A percentile compares a stretch with the other conserved stretches of the same genome.
Evolutionary conservation across 2,113 vertebrate genomes (phyloP).

Genomic region (Pelecanus crispus): DNA sequence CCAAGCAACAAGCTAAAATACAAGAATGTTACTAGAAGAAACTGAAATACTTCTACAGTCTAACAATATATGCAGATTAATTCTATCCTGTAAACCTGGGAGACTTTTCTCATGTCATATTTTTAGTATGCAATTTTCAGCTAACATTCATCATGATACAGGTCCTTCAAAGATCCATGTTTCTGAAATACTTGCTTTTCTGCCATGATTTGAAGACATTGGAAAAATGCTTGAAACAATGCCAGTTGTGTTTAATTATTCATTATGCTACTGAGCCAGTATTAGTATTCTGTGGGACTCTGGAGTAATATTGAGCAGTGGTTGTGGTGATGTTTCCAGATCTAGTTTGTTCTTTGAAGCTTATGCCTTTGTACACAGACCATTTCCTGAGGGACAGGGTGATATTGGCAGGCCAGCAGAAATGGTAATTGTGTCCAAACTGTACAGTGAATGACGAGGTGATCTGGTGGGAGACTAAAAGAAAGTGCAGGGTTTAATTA

Average conservation of each 20-base stretch:
- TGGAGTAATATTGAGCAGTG: constrained; percentile 30
- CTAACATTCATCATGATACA: neutral
- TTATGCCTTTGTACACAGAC: constrained; percentile 29
- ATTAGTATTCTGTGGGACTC: constrained; percentile 57
- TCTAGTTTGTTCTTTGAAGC: constrained; percentile 60
- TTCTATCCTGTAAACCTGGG: neutral
- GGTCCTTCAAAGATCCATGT: neutral
- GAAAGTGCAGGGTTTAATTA: constrained; percentile 61
- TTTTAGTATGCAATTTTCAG: constrained; percentile 3
- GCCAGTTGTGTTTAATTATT: constrained; percentile 57
- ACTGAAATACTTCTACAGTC: neutral
- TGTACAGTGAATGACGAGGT: neutral
- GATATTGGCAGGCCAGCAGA: constrained; percentile 44
- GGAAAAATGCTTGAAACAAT: constrained; percentile 37
- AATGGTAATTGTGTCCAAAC: constrained; percentile 51
- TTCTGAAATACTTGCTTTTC: constrained; percentile 19
- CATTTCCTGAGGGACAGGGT: constrained; percentile 36
- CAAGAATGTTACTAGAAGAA: constrained; percentile 10
- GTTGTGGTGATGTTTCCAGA: constrained; percentile 40
- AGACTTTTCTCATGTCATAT: neutral
- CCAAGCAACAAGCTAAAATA: constrained; percentile 55
- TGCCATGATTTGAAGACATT: neutral
- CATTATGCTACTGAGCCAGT: constrained; percentile 8
- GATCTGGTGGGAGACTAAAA: constrained; percentile 33
- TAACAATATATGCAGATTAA: constrained; percentile 18